Base-by-base conservation (phyloP, 2,888 invertebrate genomes). In the Andricus quercusramuli region DNA sequence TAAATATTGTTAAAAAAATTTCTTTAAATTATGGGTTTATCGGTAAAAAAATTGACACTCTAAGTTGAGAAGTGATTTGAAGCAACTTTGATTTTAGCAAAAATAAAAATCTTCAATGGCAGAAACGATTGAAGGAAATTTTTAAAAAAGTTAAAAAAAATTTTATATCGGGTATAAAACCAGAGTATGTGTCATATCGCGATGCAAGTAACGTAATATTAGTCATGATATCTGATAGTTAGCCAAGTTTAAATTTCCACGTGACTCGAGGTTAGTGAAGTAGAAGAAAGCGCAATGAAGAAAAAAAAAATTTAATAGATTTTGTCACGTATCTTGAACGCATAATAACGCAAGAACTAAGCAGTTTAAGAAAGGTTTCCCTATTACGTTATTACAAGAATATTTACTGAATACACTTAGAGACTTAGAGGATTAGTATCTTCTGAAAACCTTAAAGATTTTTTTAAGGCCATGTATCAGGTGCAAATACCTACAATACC, bases 231-330 rank as follows among this genome's bases (percentile, higher is more conserved):
- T 70, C 25, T 9, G 47, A 25, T 9, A 44, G 68, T 17, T 78
- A 65, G 74, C 37, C 56, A 66, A 70, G 47, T 68, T 77, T 62
- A 17, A 25, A 20, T 47, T 25, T 32, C 37, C 68, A 62, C 62
- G 4, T 62, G 62, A 62, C 62, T n/a, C 62, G 25, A 62, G 62
- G 25, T 25, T 2, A 25, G 4, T 62, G 25, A 62, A 62, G 62
- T 62, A 25, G 62, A 62, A 62, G 25, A 62, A 62, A 25, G 25
- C 5, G 9, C 9, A n/a, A n/a, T 9, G 9, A 20, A 51, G 20
- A 51, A 51, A 59, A 22, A 62, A 62, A 25, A 25, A 25, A 5
- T 25, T 4, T 15, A 62, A 62, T 11, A 25, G 62, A 62, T 62
- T 62, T 15, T 62, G 25, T 62, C 62, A 62, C 62, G 62, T 62